These are phyloP conservation scores for Eupeodes latifasciatus DNA, from an alignment of 2,888 invertebrate species.

Conservation along the genomic window DNA sequence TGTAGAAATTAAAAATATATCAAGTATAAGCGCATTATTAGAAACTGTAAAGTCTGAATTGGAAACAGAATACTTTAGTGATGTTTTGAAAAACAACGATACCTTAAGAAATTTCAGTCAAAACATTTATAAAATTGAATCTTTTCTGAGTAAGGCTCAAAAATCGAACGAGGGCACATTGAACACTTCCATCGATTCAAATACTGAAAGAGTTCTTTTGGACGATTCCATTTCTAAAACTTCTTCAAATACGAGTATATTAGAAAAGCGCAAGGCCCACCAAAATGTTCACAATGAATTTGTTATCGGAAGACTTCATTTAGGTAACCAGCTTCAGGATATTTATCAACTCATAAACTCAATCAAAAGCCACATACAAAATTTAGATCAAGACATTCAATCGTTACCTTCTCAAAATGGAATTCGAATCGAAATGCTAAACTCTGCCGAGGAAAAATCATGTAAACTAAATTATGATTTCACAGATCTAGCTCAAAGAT, in stretches of 20 bases:
- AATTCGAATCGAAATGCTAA: conserved; percentile 77
- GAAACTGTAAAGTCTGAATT: too few relatives aligned
- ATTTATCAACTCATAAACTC: conserved; percentile 40
- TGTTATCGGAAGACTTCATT: conserved; percentile 2
- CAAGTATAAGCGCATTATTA: too few relatives aligned
- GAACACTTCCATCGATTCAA: too few relatives aligned
- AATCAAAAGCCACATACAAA: conserved; percentile 50
- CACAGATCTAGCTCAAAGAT: conserved; percentile 78
- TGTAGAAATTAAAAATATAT: too few relatives aligned
- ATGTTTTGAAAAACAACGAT: too few relatives aligned
- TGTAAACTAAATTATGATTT: conserved; percentile 79
- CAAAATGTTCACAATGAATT: conserved; percentile 22
- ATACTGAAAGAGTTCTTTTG: too few relatives aligned
- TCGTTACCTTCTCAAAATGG: conserved; percentile 68
- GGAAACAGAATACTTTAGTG: too few relatives aligned
- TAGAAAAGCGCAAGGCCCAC: background rate
- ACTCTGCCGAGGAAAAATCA: conserved; percentile 77
- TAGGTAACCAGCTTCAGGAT: conserved; percentile 37
- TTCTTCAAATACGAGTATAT: background rate
- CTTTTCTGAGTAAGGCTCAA: too few relatives aligned
- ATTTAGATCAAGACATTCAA: conserved; percentile 47
- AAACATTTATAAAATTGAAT: too few relatives aligned
- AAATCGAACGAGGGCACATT: too few relatives aligned
- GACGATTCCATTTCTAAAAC: background rate
- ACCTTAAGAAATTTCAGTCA: too few relatives aligned